Conservation (phyloP, 2,888 invertebrate genomes). For the Chelonus formosanus region DNA sequence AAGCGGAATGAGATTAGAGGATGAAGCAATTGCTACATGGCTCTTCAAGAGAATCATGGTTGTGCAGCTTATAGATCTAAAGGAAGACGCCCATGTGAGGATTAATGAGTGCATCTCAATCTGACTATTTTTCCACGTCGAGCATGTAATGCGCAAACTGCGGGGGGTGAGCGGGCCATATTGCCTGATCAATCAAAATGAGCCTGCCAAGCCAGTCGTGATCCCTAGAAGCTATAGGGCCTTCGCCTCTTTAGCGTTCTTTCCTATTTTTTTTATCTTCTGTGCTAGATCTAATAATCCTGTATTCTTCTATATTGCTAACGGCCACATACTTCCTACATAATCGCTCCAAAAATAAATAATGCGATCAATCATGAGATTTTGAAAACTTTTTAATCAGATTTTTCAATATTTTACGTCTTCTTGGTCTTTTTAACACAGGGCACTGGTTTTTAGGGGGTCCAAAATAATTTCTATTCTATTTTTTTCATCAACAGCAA, state of each 20-base stretch:
- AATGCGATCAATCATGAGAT: slow-evolving; percentile 29
- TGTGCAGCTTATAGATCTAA: no score
- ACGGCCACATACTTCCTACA: slow-evolving; percentile 16
- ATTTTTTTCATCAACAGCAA: no score
- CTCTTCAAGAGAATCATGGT: no score
- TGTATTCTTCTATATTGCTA: slow-evolving; percentile 14
- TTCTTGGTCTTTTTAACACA: no score
- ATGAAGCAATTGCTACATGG: no score
- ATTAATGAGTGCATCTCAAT: slow-evolving; percentile 65
- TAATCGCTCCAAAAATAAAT: slow-evolving; percentile 24
- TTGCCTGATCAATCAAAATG: slow-evolving; percentile 64
- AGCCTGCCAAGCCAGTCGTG: slow-evolving; percentile 35
- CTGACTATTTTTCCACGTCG: slow-evolving; percentile 63
- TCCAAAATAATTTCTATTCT: background rate
- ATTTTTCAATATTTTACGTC: background rate
- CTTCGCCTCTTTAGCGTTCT: slow-evolving; percentile 13
- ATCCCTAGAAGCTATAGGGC: slow-evolving; percentile 14
- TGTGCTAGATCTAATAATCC: slow-evolving; percentile 20
- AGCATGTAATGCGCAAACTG: slow-evolving; percentile 59
- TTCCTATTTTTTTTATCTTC: background rate
- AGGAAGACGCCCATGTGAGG: slow-evolving; percentile 43
- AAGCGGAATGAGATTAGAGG: no score
- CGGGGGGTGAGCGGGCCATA: slow-evolving; percentile 62
- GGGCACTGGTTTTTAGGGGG: background rate
- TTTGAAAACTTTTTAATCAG: background rate